These are phyloP conservation scores for Catharus minimus DNA, from an alignment of 2,113 vertebrate genomes.

Conservation along the genomic window DNA sequence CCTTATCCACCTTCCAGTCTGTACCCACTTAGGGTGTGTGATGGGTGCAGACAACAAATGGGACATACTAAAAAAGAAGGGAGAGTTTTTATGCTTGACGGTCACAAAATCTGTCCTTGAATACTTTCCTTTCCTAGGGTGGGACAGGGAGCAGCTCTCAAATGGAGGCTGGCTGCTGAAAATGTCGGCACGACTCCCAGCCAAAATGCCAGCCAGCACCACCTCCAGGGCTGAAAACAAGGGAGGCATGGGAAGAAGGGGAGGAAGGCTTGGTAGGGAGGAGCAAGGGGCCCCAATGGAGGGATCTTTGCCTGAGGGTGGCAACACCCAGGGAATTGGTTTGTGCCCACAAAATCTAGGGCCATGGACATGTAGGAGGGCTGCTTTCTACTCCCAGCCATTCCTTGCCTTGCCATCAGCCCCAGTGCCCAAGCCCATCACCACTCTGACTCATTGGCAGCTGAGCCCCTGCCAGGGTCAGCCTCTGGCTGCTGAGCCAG, in stretches of 20 bases:
- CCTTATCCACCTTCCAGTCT: neutral
- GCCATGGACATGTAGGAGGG: accelerated
- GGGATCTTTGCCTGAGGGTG: neutral
- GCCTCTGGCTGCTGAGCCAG: neutral
- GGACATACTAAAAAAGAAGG: neutral
- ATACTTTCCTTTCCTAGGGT: neutral
- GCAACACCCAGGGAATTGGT: neutral
- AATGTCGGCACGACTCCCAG: conserved; percentile 39
- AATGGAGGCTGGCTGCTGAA: conserved; percentile 41
- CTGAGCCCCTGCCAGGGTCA: neutral
- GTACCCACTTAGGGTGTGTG: too few relatives aligned
- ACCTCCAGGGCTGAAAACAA: neutral
- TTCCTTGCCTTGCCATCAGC: neutral
- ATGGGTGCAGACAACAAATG: accelerated
- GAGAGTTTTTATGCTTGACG: accelerated
- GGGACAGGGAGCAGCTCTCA: neutral
- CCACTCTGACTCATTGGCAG: neutral
- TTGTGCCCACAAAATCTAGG: neutral
- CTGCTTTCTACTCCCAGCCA: neutral
- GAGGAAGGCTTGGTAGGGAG: neutral
- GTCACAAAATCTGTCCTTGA: neutral
- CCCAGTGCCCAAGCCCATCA: neutral
- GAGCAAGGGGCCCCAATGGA: neutral
- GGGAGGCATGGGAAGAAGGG: neutral
- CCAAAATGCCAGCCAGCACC: conserved; percentile 25